phyloP scores from a whole-genome alignment of 2,113 vertebrate genomes.

The Phalacrocorax carbo region DNA sequence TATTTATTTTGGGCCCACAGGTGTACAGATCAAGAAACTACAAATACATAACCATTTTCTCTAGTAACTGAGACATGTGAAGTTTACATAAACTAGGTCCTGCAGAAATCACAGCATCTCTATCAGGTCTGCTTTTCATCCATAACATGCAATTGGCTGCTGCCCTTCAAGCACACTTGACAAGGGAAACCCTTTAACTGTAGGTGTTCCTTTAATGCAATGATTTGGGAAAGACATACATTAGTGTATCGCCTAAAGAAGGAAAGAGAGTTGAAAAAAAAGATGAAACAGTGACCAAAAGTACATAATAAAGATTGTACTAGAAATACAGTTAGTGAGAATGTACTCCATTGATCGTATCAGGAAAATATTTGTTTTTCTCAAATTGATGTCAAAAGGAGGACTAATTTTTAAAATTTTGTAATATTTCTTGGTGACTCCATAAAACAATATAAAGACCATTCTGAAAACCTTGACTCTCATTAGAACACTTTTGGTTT shows the following conservation, averaged over 20 bases:
- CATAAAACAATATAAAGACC: background rate
- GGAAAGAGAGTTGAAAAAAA: background rate
- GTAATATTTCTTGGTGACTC: background rate
- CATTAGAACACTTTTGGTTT: background rate
- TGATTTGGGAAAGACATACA: constrained; percentile 52
- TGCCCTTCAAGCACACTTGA: background rate
- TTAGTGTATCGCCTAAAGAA: background rate
- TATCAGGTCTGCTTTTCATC: constrained; percentile 1
- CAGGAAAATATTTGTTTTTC: background rate
- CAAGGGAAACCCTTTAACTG: constrained; percentile 41
- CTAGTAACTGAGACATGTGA: constrained; percentile 26
- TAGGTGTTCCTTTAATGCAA: constrained; percentile 17
- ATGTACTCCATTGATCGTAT: background rate
- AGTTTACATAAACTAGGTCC: constrained; percentile 63
- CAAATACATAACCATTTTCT: constrained; percentile 18
- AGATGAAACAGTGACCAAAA: background rate
- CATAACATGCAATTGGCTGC: background rate
- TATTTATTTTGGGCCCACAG: constrained; percentile 59
- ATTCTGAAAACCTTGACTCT: background rate
- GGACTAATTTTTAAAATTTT: background rate
- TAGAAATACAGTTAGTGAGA: background rate
- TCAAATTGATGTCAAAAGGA: background rate
- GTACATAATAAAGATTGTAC: background rate
- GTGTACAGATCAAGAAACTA: constrained; percentile 38
- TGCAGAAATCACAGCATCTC: constrained; percentile 62